Evolutionary conservation across 2,113 vertebrate genomes (phyloP).

Genomic region (Malurus elegans): DNA sequence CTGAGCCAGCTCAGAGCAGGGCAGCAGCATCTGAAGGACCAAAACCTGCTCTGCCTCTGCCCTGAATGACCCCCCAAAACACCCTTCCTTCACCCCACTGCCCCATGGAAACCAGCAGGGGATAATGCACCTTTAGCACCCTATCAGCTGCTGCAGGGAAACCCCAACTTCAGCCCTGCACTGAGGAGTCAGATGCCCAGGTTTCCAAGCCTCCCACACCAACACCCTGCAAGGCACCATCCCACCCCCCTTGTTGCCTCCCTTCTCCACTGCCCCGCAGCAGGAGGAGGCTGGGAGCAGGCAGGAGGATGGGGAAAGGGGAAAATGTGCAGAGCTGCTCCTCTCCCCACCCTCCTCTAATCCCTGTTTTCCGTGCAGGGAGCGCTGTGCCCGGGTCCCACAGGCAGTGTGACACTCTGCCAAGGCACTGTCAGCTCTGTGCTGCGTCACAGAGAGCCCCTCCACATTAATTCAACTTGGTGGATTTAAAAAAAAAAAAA

Average conservation of each 20-base stretch:
- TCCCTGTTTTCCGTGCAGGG: background rate
- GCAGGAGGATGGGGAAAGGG: background rate
- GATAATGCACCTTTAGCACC: background rate
- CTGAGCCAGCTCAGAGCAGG: fast-evolving
- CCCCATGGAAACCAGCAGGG: fast-evolving
- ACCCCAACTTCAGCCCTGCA: background rate
- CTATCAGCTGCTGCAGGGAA: fast-evolving
- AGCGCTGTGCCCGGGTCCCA: background rate
- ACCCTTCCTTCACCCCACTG: background rate
- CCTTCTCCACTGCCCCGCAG: background rate
- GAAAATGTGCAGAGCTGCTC: fast-evolving
- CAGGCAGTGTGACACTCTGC: background rate
- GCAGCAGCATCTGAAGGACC: background rate
- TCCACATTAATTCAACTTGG: background rate
- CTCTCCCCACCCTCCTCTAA: background rate
- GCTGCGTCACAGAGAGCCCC: background rate
- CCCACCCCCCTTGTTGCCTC: background rate
- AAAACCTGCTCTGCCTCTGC: background rate
- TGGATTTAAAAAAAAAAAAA: background rate
- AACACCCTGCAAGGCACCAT: background rate
- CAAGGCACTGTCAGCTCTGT: background rate
- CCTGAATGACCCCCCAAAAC: fast-evolving
- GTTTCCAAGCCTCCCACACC: background rate
- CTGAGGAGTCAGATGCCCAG: fast-evolving
- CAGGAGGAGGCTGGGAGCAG: background rate